Percentiles rank a stretch among this genome's conserved stretches.
phyloP scores from a whole-genome alignment of 2,113 vertebrate genomes.

The Phrynocephalus versicolor region DNA sequence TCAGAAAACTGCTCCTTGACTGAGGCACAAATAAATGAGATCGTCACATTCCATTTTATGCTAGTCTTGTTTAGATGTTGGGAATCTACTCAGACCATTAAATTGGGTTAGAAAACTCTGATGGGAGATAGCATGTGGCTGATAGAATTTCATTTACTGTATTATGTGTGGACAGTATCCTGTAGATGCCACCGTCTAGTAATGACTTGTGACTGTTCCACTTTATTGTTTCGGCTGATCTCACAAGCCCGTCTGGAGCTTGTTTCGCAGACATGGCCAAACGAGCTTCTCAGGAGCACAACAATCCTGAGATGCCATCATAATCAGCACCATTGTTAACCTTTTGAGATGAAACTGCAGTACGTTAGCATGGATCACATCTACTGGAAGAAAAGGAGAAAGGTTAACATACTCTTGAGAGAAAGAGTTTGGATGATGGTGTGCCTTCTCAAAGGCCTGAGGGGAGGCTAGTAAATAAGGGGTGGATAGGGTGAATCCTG shows the following conservation, averaged over 20 bases:
- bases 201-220: slow-evolving; percentile 9
- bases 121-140: not conserved
- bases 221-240: slow-evolving; percentile 36
- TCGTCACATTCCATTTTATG: slow-evolving; percentile 31
- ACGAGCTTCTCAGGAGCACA: not conserved
- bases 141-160: slow-evolving; percentile 23
- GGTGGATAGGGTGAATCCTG: not conserved
- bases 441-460: not conserved
- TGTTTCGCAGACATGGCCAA: slow-evolving; percentile 25
- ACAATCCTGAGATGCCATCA: not conserved
- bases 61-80: not conserved
- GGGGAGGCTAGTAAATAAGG: not conserved
- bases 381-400: not conserved
- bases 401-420: not conserved
- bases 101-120: not conserved
- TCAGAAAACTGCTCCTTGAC: slow-evolving; percentile 19
- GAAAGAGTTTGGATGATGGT: not conserved
- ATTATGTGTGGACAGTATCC: not conserved
- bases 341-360: slow-evolving; percentile 3
- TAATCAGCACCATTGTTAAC: not conserved
- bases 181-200: not conserved
- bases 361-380: not conserved
- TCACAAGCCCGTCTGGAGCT: slow-evolving; percentile 30
- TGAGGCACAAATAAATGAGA: slow-evolving; percentile 31
- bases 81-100: slow-evolving; percentile 27